A percentile compares a stretch with the other conserved stretches of the same genome.
Evolutionary conservation across 2,888 invertebrate species (phyloP).

Genomic region (Ceraclea dissimilis): DNA sequence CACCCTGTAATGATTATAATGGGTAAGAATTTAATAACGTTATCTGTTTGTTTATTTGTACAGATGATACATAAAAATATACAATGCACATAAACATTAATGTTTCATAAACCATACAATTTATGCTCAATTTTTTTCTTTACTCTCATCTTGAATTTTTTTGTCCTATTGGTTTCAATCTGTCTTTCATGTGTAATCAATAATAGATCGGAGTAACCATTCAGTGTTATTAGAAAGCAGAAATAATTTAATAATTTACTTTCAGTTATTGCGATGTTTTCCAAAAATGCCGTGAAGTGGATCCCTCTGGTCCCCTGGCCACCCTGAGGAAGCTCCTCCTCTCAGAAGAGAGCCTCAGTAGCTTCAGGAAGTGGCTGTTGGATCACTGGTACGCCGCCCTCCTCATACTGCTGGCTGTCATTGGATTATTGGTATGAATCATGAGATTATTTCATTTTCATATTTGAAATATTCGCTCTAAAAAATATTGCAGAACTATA

Average conservation of each 20-base stretch:
- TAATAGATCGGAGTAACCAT: no score
- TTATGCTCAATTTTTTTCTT: no score
- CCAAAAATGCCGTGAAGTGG: constrained; percentile 80
- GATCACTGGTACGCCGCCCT: constrained; percentile 89
- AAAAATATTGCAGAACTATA: not conserved
- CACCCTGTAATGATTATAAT: constrained; percentile 89
- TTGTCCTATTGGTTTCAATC: no score
- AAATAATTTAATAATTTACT: no score
- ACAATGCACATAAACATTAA: no score
- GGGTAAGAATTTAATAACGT: constrained; percentile 43
- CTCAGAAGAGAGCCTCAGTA: constrained; percentile 84
- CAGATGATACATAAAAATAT: no score
- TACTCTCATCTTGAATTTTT: no score
- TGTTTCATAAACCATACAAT: no score
- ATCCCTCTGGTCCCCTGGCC: constrained; percentile 87
- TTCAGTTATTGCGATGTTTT: constrained; percentile 58
- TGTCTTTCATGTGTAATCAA: no score
- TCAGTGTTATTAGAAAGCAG: no score
- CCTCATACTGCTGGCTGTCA: constrained; percentile 62
- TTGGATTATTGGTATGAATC: constrained; percentile 72
- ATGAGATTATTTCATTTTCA: no score
- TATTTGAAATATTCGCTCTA: not conserved
- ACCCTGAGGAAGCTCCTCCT: constrained; percentile 78
- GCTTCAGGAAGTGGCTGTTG: constrained; percentile 79
- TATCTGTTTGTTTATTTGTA: no score